Evolutionary conservation across 2,888 invertebrate genomes (phyloP).

Genomic region (Hoplodrina ambigua): DNA sequence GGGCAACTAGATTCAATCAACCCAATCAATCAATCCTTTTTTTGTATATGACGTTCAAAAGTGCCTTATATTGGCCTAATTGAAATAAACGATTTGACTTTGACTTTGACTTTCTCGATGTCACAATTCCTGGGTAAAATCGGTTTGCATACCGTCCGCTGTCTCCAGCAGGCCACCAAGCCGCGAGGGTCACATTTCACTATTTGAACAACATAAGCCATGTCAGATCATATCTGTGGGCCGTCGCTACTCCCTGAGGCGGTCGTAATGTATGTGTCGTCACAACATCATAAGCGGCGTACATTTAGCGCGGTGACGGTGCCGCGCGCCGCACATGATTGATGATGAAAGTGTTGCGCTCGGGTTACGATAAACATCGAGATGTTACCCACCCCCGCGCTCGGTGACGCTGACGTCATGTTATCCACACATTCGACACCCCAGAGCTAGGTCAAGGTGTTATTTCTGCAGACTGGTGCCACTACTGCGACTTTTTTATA

Average conservation of each 20-base stretch:
- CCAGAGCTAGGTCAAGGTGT: neutral
- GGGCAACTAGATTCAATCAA: too few relatives aligned
- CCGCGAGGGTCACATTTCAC: neutral
- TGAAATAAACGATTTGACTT: too few relatives aligned
- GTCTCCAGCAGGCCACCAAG: neutral
- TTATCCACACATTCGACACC: constrained; percentile 1
- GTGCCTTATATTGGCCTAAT: too few relatives aligned
- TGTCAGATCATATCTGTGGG: neutral
- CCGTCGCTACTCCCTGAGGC: neutral
- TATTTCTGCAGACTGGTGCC: neutral
- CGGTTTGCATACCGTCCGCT: neutral
- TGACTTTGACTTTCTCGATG: too few relatives aligned
- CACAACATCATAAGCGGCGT: constrained; percentile 2
- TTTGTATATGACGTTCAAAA: too few relatives aligned
- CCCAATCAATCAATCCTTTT: too few relatives aligned
- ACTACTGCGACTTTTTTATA: too few relatives aligned
- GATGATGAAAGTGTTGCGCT: constrained; percentile 70
- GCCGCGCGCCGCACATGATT: constrained; percentile 61
- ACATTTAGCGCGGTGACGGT: constrained; percentile 24
- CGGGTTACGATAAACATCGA: constrained; percentile 63
- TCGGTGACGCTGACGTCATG: neutral
- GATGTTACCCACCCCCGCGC: neutral
- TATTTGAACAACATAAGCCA: neutral
- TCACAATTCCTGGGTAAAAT: neutral
- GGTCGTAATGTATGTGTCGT: constrained; percentile 7